Percentiles rank a stretch among this genome's conserved stretches.
phyloP scores from a whole-genome alignment of 2,888 invertebrate genomes.

The Patella ulyssiponensis region DNA sequence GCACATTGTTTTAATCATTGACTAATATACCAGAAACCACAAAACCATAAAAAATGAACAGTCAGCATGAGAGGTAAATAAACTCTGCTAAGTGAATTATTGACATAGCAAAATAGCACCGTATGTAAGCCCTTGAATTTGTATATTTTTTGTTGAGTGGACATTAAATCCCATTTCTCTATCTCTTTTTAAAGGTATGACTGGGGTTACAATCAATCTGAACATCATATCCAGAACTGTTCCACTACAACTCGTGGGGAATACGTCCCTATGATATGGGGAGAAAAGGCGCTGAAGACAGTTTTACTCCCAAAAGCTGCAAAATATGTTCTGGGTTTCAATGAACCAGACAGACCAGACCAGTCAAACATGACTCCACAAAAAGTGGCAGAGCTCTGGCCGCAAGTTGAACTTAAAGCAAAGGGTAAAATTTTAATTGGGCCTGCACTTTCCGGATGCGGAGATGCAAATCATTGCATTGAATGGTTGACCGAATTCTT shows the following conservation, averaged over 20 bases:
- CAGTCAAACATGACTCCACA: slow-evolving; percentile 46
- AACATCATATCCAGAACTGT: slow-evolving; percentile 25
- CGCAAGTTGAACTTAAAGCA: slow-evolving; percentile 36
- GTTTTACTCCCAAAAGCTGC: slow-evolving; percentile 28
- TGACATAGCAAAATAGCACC: too few species aligned
- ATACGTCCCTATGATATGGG: slow-evolving; percentile 53
- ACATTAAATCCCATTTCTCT: too few species aligned
- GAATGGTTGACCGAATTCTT: slow-evolving; percentile 52
- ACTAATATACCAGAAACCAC: too few species aligned
- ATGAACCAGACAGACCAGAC: slow-evolving; percentile 47
- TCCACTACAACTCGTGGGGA: slow-evolving; percentile 18
- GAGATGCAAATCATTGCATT: slow-evolving; percentile 20
- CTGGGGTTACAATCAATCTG: slow-evolving; percentile 25
- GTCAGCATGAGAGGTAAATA: too few species aligned
- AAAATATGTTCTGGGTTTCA: slow-evolving; percentile 44
- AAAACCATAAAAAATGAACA: too few species aligned
- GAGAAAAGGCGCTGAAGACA: slow-evolving; percentile 15
- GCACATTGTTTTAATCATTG: too few species aligned
- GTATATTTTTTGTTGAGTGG: background rate
- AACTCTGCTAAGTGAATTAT: too few species aligned
- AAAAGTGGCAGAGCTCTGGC: slow-evolving; percentile 45
- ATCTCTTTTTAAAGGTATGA: slow-evolving; percentile 21
- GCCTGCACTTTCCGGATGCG: slow-evolving; percentile 43
- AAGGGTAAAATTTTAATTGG: slow-evolving; percentile 42
- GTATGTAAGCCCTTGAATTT: too few species aligned